These are phyloP conservation scores for Sphaerolaimus hirsutus DNA, from an alignment of 2,888 invertebrate species.

Conservation along the genomic window DNA sequence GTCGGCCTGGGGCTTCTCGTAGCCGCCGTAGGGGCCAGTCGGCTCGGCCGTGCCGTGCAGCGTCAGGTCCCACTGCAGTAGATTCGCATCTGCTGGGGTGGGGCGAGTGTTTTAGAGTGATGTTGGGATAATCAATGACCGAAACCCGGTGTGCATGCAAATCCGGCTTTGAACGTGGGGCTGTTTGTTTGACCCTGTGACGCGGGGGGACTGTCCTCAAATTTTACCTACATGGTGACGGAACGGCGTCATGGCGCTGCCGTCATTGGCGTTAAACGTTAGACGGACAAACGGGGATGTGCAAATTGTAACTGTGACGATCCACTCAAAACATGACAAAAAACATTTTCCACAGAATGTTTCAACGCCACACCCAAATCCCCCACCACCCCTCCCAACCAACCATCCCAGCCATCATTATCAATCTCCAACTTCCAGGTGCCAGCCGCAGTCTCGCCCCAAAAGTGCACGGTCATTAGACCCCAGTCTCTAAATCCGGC, in stretches of 20 bases:
- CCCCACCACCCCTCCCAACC: no score
- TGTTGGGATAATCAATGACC: neutral
- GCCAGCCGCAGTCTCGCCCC: constrained; percentile 85
- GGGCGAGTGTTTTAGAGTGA: neutral
- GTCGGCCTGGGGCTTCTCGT: constrained; percentile 1
- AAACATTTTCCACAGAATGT: no score
- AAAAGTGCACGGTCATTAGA: constrained; percentile 92
- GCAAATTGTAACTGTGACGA: no score
- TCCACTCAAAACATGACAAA: no score
- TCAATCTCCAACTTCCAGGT: constrained; percentile 83
- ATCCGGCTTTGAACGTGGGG: neutral
- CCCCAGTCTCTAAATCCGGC: constrained; percentile 92
- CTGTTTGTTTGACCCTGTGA: neutral
- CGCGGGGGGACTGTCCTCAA: no score
- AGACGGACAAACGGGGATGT: no score
- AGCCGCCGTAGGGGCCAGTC: constrained; percentile 15
- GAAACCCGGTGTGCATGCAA: neutral
- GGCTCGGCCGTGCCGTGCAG: constrained; percentile 19
- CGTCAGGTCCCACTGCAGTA: constrained; percentile 23
- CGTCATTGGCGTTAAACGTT: no score
- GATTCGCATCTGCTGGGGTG: constrained; percentile 17
- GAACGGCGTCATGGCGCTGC: no score
- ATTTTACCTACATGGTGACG: no score
- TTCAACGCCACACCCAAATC: no score
- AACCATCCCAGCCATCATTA: constrained; percentile 47